A percentile compares a stretch with the other conserved stretches of the same genome.
Evolutionary conservation across 2,888 invertebrate genomes (phyloP).

Genomic region (Agrotis ipsilon): DNA sequence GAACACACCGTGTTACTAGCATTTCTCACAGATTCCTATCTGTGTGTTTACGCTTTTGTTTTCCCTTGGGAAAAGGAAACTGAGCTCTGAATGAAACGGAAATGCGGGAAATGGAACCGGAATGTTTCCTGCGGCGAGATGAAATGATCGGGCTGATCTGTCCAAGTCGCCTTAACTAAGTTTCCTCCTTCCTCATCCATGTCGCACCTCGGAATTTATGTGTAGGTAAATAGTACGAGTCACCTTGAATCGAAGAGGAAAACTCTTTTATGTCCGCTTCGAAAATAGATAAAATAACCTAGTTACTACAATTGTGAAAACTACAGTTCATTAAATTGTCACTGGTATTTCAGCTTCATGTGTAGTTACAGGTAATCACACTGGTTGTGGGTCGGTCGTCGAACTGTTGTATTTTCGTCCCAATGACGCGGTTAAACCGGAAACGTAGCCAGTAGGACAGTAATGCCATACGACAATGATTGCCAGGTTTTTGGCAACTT

Average conservation of each 20-base stretch:
- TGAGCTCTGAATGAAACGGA: slow-evolving; percentile 4
- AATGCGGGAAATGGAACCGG: slow-evolving; percentile 32
- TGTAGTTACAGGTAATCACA: slow-evolving; percentile 38
- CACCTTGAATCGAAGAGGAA: neutral
- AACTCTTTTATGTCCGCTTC: slow-evolving; percentile 6
- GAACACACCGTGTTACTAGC: slow-evolving; percentile 20
- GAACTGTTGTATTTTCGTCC: slow-evolving; percentile 58
- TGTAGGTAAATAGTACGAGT: neutral
- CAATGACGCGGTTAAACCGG: slow-evolving; percentile 47
- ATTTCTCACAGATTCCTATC: slow-evolving; percentile 48
- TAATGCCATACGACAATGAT: slow-evolving; percentile 7
- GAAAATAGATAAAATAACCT: slow-evolving; percentile 11
- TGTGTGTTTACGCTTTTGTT: slow-evolving; percentile 40
- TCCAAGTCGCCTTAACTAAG: neutral
- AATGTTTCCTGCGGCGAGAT: slow-evolving; percentile 20
- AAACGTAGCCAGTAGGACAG: slow-evolving; percentile 45
- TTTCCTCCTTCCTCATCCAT: neutral
- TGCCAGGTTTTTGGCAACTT: slow-evolving; percentile 47
- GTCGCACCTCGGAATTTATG: neutral
- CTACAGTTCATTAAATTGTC: slow-evolving; percentile 38
- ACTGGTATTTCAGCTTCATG: slow-evolving; percentile 25
- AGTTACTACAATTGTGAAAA: slow-evolving; percentile 17
- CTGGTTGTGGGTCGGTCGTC: slow-evolving; percentile 57
- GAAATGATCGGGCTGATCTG: slow-evolving; percentile 2
- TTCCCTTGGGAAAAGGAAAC: slow-evolving; percentile 10